These are phyloP conservation scores for Smutsia temminckii DNA, from an alignment of 2,797 vertebrate genomes.

Conservation along the genomic window DNA sequence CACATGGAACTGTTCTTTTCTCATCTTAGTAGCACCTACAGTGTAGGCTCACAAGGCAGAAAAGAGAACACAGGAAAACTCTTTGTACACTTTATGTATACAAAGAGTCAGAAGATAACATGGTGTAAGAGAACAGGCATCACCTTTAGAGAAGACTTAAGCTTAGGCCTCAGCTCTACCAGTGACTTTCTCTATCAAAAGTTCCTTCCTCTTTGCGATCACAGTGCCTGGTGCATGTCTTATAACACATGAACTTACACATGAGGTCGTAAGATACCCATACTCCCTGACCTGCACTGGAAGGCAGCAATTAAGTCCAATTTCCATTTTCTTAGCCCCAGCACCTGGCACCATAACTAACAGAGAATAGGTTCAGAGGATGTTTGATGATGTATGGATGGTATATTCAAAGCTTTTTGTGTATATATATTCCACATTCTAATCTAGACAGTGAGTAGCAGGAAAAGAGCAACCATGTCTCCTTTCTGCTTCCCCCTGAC, in stretches of 20 bases:
- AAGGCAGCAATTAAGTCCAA: background rate
- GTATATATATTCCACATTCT: background rate
- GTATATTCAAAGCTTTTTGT: background rate
- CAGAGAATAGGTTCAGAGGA: background rate
- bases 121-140: background rate
- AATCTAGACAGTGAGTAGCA: background rate
- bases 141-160: constrained; percentile 25
- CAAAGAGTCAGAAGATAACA: background rate
- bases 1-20: background rate
- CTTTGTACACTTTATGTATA: background rate
- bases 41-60: constrained; percentile 20
- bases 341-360: constrained; percentile 22
- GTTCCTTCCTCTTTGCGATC: background rate
- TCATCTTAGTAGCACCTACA: constrained; percentile 9
- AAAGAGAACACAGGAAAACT: constrained; percentile 35
- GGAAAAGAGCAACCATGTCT: constrained; percentile 2
- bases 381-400: background rate
- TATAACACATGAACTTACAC: background rate
- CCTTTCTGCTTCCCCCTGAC: background rate
- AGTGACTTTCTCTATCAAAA: constrained; percentile 26
- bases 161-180: background rate
- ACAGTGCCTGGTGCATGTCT: background rate
- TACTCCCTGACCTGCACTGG: background rate
- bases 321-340: background rate
- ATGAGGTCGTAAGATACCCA: background rate